Evolutionary conservation across 2,113 vertebrate species (phyloP).

Genomic region (Mohoua ochrocephala): DNA sequence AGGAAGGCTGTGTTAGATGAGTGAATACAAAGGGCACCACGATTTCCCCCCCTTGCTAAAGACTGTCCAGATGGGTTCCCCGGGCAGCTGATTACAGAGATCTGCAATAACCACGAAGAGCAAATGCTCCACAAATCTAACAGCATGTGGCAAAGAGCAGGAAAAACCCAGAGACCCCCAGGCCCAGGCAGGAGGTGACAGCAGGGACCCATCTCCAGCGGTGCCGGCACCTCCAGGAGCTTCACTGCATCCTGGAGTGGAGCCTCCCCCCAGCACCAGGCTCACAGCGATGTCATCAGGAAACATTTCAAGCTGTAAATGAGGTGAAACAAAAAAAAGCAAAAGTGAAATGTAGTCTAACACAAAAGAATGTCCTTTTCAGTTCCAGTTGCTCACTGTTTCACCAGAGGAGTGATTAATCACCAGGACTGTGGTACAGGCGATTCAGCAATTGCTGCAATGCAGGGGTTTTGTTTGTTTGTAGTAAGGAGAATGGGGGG

Average conservation of each 20-base stretch:
- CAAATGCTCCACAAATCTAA: neutral
- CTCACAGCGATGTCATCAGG: neutral
- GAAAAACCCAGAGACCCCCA: neutral
- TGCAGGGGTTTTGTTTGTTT: conserved; percentile 57
- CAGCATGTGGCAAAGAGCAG: neutral
- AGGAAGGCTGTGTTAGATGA: neutral
- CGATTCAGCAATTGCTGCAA: conserved; percentile 6
- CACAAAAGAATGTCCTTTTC: neutral
- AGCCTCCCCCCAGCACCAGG: neutral
- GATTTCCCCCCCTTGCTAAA: neutral
- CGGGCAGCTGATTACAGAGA: neutral
- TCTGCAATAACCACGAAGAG: fast-evolving
- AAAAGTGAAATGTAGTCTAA: neutral
- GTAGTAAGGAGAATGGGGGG: neutral
- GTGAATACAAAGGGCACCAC: neutral
- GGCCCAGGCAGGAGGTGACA: neutral
- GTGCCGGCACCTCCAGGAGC: neutral
- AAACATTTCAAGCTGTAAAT: neutral
- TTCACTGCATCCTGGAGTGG: fast-evolving
- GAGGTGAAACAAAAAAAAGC: neutral
- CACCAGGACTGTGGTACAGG: conserved; percentile 5
- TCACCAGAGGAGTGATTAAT: conserved; percentile 56
- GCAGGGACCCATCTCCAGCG: neutral
- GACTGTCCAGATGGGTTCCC: neutral
- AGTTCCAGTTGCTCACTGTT: neutral